Conservation (phyloP, 1,140 invertebrate genomes). For the Brachionus rubens region DNA sequence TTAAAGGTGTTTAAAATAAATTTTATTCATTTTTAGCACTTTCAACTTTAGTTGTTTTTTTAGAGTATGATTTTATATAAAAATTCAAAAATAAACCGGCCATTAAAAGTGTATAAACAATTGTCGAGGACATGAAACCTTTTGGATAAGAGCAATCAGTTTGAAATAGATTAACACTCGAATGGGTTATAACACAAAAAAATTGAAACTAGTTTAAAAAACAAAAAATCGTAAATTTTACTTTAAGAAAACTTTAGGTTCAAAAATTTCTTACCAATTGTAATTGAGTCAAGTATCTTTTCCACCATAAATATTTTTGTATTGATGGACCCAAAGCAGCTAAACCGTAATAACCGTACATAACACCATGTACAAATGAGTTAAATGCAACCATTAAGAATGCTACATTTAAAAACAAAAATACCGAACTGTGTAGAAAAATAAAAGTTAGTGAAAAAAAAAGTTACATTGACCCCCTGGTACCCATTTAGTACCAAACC, state of each 20-base stretch:
- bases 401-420: slow-evolving; percentile 18
- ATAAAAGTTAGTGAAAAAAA: background rate
- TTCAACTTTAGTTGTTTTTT: background rate
- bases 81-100: slow-evolving; percentile 2
- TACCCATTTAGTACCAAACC: slow-evolving; percentile 53
- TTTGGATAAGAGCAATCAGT: slow-evolving; percentile 33
- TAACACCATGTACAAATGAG: slow-evolving; percentile 72
- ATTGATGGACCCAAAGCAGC: slow-evolving; percentile 62
- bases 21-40: background rate
- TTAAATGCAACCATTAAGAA: slow-evolving; percentile 62
- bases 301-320: slow-evolving; percentile 62
- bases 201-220: slow-evolving; percentile 4
- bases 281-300: slow-evolving; percentile 58
- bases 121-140: background rate
- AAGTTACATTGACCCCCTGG: slow-evolving; percentile 47
- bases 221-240: background rate
- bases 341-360: slow-evolving; percentile 75
- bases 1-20: background rate
- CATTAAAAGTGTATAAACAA: background rate
- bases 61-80: slow-evolving; percentile 8
- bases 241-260: background rate
- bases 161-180: background rate
- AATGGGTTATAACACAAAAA: slow-evolving; percentile 15
- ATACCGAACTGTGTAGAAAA: background rate
- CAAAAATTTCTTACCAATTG: slow-evolving; percentile 53